Conservation (phyloP, 2,888 invertebrate genomes). For the Lymantria dispar region DNA sequence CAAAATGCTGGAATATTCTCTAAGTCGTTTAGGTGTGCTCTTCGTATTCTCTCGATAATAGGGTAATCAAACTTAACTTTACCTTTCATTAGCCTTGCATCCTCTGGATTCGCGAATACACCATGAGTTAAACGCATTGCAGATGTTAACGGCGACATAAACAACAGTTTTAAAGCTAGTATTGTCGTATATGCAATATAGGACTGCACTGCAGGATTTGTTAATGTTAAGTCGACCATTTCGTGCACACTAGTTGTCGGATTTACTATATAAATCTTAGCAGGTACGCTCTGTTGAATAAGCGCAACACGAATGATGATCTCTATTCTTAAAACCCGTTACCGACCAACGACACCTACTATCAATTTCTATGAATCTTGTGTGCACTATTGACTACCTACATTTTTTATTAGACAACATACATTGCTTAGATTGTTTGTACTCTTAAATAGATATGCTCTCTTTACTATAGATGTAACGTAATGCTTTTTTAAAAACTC, state of each 20-base stretch:
- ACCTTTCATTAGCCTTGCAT: constrained; percentile 47
- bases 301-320: constrained; percentile 13
- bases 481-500: no score
- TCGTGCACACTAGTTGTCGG: constrained; percentile 15
- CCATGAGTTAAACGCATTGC: constrained; percentile 26
- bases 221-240: constrained; percentile 46
- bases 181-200: constrained; percentile 63
- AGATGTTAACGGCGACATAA: constrained; percentile 44
- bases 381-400: no score
- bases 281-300: constrained; percentile 6
- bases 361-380: no score
- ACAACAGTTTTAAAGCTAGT: constrained; percentile 57
- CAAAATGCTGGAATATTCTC: constrained; percentile 88
- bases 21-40: constrained; percentile 87
- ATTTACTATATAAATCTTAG: constrained; percentile 5
- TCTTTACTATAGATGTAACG: no score
- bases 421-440: no score
- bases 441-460: no score
- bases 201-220: constrained; percentile 54
- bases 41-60: constrained; percentile 57
- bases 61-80: constrained; percentile 64
- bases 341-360: no score
- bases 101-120: constrained; percentile 62
- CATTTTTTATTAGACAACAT: no score
- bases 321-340: no score